Percentiles rank a stretch among this genome's conserved stretches.
phyloP scores from a whole-genome alignment of 1,140 invertebrate genomes.

The Glossosoma conforme region DNA sequence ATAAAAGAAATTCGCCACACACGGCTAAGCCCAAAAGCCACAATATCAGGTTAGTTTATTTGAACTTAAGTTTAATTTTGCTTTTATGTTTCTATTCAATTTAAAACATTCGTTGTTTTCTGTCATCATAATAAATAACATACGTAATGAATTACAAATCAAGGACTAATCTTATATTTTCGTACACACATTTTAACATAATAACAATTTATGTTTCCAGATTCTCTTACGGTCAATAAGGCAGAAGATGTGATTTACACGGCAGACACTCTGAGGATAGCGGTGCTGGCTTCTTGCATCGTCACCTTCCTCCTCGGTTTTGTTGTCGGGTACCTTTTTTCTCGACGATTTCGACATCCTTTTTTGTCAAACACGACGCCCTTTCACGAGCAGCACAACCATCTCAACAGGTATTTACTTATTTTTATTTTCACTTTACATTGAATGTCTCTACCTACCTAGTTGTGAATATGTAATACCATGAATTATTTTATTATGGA shows the following conservation, averaged over 20 bases:
- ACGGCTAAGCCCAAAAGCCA: too few relatives aligned
- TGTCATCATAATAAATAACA: too few relatives aligned
- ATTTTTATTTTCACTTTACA: neutral
- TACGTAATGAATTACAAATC: too few relatives aligned
- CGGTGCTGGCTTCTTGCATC: conserved; percentile 70
- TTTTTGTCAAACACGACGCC: conserved; percentile 66
- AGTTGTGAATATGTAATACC: neutral
- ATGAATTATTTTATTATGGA: neutral
- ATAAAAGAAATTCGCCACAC: too few relatives aligned
- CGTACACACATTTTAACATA: neutral
- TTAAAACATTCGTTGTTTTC: too few relatives aligned
- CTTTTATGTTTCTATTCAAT: too few relatives aligned
- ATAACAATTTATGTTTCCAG: conserved; percentile 38
- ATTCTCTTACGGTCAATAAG: conserved; percentile 55
- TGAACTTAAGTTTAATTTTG: too few relatives aligned
- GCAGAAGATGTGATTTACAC: conserved; percentile 66
- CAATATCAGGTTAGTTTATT: too few relatives aligned
- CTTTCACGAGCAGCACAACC: conserved; percentile 63
- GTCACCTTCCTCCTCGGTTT: conserved; percentile 77
- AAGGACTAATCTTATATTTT: too few relatives aligned
- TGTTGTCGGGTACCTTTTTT: conserved; percentile 77
- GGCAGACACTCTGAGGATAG: conserved; percentile 72
- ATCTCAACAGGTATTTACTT: conserved; percentile 43
- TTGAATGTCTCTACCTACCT: too few relatives aligned
- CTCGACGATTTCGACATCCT: conserved; percentile 66